phyloP scores from a whole-genome alignment of 2,797 vertebrate species.

The Danio tinwini region DNA sequence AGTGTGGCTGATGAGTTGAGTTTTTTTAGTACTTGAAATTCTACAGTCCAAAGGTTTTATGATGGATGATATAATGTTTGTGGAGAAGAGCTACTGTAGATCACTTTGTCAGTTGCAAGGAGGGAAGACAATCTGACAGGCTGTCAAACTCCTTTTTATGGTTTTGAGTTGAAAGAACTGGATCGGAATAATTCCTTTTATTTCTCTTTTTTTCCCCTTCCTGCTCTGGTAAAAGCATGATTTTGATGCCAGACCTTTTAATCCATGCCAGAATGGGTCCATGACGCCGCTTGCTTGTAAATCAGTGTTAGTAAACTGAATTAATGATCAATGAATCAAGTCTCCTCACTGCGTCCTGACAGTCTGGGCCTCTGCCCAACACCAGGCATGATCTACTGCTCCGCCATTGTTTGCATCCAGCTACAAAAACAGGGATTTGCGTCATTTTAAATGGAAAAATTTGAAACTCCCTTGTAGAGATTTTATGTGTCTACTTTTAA shows the following conservation, averaged over 20 bases:
- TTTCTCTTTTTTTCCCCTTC: slow-evolving; percentile 49
- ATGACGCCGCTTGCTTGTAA: slow-evolving; percentile 59
- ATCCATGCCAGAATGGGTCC: slow-evolving; percentile 59
- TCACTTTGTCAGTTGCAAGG: slow-evolving; percentile 22
- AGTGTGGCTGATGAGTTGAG: too few relatives aligned
- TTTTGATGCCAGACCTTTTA: slow-evolving; percentile 65
- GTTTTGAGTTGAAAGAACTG: slow-evolving; percentile 55
- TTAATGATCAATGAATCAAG: slow-evolving; percentile 66
- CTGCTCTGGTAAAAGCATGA: slow-evolving; percentile 49
- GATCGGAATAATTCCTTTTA: slow-evolving; percentile 56
- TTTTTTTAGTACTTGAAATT: slow-evolving; percentile 11
- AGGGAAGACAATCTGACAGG: slow-evolving; percentile 23
- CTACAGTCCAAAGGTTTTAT: not conserved
- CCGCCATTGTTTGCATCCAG: slow-evolving; percentile 42
- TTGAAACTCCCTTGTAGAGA: slow-evolving; percentile 3
- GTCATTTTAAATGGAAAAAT: slow-evolving; percentile 48
- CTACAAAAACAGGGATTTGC: slow-evolving; percentile 55
- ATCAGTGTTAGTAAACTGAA: slow-evolving; percentile 62
- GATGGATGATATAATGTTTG: slow-evolving; percentile 9
- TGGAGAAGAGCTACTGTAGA: slow-evolving; percentile 28
- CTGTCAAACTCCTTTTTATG: slow-evolving; percentile 48
- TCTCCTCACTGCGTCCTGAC: slow-evolving; percentile 46
- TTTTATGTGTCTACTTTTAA: slow-evolving; percentile 32
- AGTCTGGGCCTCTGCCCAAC: slow-evolving; percentile 58
- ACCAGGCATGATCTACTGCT: slow-evolving; percentile 50